Evolutionary conservation across 2,113 vertebrate species (phyloP).

Genomic region (Eulacestoma nigropectus): DNA sequence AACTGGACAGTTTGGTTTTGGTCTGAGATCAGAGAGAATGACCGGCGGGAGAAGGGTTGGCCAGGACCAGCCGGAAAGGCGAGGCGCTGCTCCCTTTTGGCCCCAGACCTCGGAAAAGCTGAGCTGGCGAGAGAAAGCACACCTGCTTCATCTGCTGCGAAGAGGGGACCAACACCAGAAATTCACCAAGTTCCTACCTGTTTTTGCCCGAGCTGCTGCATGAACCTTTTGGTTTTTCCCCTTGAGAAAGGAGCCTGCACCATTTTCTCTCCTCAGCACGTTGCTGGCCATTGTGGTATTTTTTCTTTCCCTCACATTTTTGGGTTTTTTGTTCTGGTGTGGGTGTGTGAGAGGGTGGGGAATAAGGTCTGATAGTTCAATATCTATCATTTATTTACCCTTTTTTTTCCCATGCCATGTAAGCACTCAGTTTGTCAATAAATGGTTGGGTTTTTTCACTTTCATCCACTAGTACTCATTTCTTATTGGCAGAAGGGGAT

Average conservation of each 20-base stretch:
- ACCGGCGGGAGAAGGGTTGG: fast-evolving
- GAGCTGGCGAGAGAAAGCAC: fast-evolving
- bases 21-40: not conserved
- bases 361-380: not conserved
- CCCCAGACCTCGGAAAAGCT: fast-evolving
- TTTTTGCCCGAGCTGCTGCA: fast-evolving
- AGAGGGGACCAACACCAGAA: not conserved
- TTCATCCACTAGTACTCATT: not conserved
- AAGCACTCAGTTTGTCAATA: not conserved
- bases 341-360: fast-evolving
- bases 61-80: fast-evolving
- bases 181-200: not conserved
- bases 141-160: not conserved
- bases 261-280: not conserved
- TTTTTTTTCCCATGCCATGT: fast-evolving
- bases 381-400: not conserved
- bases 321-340: fast-evolving
- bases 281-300: fast-evolving
- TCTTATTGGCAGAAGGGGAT: not conserved
- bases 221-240: not conserved
- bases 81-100: not conserved
- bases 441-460: not conserved
- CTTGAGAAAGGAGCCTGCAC: fast-evolving
- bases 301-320: not conserved
- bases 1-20: fast-evolving